A percentile compares a stretch with the other conserved stretches of the same genome.
phyloP scores from a whole-genome alignment of 2,113 vertebrate genomes.

The Bos indicus region DNA sequence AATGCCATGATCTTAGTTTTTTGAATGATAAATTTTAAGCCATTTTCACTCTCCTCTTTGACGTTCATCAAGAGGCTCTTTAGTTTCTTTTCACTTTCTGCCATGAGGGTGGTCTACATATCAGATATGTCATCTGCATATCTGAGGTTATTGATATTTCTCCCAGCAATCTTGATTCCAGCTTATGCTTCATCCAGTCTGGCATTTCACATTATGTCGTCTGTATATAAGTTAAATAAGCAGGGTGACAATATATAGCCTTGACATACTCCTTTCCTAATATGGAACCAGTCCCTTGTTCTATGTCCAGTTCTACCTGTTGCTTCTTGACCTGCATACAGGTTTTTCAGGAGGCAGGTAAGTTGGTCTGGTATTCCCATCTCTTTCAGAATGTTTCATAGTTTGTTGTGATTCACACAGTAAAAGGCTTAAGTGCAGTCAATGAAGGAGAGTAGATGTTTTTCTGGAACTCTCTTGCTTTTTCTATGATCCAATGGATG shows the following conservation, averaged over 20 bases:
- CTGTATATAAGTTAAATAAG: background rate
- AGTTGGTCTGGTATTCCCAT: background rate
- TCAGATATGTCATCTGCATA: background rate
- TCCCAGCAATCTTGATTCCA: background rate
- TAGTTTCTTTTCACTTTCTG: background rate
- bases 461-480: background rate
- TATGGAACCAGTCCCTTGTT: background rate
- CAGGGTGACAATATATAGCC: background rate
- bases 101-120: background rate
- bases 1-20: background rate
- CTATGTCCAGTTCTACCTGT: background rate
- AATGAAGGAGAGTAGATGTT: background rate
- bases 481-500: background rate
- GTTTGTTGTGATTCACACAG: background rate
- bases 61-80: background rate
- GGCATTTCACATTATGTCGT: background rate
- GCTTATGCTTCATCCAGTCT: background rate
- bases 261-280: background rate
- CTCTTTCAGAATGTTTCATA: background rate
- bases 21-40: background rate
- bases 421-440: background rate
- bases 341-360: background rate
- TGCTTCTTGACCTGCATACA: background rate
- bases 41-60: background rate
- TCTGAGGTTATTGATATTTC: background rate